phyloP scores from a whole-genome alignment of 2,113 vertebrate genomes.

The Jaculus jaculus region DNA sequence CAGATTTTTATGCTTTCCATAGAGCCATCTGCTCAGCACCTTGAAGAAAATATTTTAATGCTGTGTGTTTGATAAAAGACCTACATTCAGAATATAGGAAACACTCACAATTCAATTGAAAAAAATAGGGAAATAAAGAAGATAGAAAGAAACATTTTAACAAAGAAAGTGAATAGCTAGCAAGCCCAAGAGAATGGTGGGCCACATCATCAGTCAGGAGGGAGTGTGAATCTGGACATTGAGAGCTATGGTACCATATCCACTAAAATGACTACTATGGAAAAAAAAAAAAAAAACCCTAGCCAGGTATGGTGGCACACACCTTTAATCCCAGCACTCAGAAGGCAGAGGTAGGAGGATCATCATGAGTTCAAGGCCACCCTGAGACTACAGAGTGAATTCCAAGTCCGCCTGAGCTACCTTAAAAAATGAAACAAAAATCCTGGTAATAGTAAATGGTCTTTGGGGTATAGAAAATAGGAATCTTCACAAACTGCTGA shows the following conservation, averaged over 20 bases:
- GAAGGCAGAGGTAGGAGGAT: no score
- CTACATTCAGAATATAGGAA: background rate
- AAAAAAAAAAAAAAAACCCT: background rate
- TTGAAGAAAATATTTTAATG: constrained; percentile 32
- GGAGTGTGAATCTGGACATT: constrained; percentile 26
- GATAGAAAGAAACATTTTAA: constrained; percentile 15
- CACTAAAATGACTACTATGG: background rate
- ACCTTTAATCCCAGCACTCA: no score
- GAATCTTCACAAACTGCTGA: background rate
- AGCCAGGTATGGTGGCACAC: no score
- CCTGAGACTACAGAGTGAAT: no score
- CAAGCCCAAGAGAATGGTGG: background rate
- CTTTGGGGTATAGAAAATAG: background rate
- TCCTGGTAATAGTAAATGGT: background rate
- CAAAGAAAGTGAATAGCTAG: constrained; percentile 24
- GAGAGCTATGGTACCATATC: background rate
- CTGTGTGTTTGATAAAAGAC: background rate
- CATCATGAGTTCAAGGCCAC: no score
- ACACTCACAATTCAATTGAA: background rate
- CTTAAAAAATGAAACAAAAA: no score
- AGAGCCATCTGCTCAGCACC: no score
- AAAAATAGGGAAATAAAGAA: background rate
- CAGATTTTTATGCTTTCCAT: no score
- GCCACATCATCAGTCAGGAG: background rate
- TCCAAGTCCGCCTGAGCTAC: no score